A percentile compares a stretch with the other conserved stretches of the same genome.
Conservation (phyloP, 2,888 invertebrate species). For the Latrodectus hesperus region DNA sequence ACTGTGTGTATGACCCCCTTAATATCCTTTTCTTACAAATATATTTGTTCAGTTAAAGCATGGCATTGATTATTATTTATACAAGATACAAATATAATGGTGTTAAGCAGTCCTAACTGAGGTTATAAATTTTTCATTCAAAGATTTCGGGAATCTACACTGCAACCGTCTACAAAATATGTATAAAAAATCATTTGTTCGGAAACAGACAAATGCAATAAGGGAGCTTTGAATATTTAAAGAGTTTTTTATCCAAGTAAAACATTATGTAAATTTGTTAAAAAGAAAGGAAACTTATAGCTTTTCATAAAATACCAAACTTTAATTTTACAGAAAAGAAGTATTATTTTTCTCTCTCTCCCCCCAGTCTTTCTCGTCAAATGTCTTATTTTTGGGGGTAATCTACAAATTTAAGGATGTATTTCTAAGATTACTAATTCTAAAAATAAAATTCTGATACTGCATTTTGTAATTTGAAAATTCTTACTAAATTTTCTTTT, state of each 20-base stretch:
- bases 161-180: not conserved
- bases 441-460: too few species aligned
- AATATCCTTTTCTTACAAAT: not conserved
- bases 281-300: not conserved
- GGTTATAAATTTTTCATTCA: slow-evolving; percentile 2
- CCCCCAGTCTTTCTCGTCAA: too few species aligned
- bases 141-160: not conserved
- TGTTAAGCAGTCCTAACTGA: not conserved
- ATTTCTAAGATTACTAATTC: too few species aligned
- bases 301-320: slow-evolving; percentile 2
- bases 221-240: not conserved
- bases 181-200: not conserved
- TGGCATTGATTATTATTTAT: not conserved
- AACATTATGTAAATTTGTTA: not conserved
- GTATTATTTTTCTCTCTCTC: not conserved
- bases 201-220: slow-evolving; percentile 5
- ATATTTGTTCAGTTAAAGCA: not conserved
- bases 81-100: slow-evolving; percentile 1
- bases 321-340: not conserved
- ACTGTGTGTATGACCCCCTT: not conserved
- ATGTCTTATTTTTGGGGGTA: too few species aligned
- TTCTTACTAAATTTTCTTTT: too few species aligned
- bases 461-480: too few species aligned
- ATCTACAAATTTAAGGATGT: too few species aligned
- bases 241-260: not conserved